Base-by-base conservation (phyloP, 2,888 invertebrate genomes). In the Cabera pusaria region DNA sequence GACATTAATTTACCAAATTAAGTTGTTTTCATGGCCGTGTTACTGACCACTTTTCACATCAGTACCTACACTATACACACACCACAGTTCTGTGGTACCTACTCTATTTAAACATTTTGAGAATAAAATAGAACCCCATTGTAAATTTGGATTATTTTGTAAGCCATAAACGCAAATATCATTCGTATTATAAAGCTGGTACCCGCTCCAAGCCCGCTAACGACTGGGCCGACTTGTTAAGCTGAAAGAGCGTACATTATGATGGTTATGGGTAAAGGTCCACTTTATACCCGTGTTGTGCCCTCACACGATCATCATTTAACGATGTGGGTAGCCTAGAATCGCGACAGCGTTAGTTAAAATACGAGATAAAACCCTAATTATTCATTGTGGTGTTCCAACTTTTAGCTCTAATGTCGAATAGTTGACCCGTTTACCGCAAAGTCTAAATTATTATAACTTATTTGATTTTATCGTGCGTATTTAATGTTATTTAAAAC, bases 181-280 rank as follows among this genome's bases (percentile, higher is more conserved):
- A 38, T 43, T n/a, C n/a, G n/a, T n/a, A n/a, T n/a, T n/a, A n/a
- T n/a, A n/a, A n/a, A n/a, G n/a, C n/a, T n/a, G n/a, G n/a, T 36
- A 45, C 26, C 29, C 25, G 19, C 41, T 41, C 31, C 26, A 19
- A 29, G 54, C 59, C 57, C 58, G 58, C 66, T 68, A 67, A 64
- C 66, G 64, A 62, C 61, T 67, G 56, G 65, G 56, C 68, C 62
- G 54, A 70, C 64, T 70, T 72, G 73, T 75, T 72, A 75, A 74
- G 67, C 72, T 69, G 25, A 46, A 79, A 78, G 78, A 80, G 80
- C 76, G 69, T 14, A 14, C 68, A 73, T 80, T 77, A 82, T 78
- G 74, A 79, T 81, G 75, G 78, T 79, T 77, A 77, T 71, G 70
- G 71, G 68, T 68, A 77, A 76, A 78, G 75, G 77, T 69, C 63